Percentiles rank a stretch among this genome's conserved stretches.
phyloP scores from a whole-genome alignment of 2,113 vertebrate genomes.

The Hippocampus barbouri region DNA sequence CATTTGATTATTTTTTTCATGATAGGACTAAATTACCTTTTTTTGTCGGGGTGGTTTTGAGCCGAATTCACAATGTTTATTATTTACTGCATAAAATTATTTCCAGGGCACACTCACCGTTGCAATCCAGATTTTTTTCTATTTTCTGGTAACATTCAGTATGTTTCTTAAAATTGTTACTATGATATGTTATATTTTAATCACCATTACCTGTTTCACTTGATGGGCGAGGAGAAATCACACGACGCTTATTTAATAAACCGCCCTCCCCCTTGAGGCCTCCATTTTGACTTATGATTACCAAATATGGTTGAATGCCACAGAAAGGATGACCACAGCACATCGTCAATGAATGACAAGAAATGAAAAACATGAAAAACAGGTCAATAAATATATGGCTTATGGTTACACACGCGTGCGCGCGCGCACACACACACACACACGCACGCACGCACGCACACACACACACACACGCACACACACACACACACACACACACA shows the following conservation, averaged over 20 bases:
- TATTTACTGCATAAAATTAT: not conserved
- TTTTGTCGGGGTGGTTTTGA: not conserved
- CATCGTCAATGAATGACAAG: not conserved
- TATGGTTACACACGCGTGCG: not conserved
- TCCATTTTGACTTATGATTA: not conserved
- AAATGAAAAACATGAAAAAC: not conserved
- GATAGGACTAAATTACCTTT: constrained; percentile 8
- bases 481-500: constrained; percentile 18
- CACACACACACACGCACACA: too few species aligned
- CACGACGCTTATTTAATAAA: not conserved
- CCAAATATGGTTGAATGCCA: not conserved
- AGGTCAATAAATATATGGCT: not conserved
- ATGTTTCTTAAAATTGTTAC: not conserved
- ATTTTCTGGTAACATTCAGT: not conserved
- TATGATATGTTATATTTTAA: not conserved
- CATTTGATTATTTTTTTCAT: constrained; percentile 5
- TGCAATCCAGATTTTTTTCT: not conserved
- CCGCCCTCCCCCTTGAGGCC: not conserved
- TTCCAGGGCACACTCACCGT: not conserved
- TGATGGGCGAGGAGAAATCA: not conserved
- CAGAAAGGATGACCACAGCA: not conserved
- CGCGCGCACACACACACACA: too few species aligned
- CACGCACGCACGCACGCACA: constrained; percentile 14
- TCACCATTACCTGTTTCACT: not conserved
- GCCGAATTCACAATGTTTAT: not conserved